Evolutionary conservation across 1,140 invertebrate genomes (phyloP).

Genomic region (Euglossa dilemma): DNA sequence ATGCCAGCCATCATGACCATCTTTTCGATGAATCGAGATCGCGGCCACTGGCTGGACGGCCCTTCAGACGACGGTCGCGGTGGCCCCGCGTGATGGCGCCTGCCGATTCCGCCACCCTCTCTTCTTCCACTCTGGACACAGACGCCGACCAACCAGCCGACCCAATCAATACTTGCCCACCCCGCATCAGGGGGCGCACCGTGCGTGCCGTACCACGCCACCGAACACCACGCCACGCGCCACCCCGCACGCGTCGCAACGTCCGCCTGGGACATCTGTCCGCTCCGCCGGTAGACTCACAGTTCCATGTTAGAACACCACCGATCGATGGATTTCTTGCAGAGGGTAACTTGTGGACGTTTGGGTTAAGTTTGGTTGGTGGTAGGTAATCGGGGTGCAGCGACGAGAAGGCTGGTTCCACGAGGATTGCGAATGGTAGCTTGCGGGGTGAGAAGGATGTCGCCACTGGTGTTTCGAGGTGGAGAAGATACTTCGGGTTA

Average conservation of each 20-base stretch:
- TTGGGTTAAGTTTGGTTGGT: background rate
- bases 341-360: background rate
- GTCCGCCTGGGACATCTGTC: slow-evolving; percentile 56
- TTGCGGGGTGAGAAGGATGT: background rate
- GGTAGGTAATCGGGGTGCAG: background rate
- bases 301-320: background rate
- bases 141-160: slow-evolving; percentile 45
- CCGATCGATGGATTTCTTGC: slow-evolving; percentile 40
- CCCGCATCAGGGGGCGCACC: slow-evolving; percentile 75
- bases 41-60: slow-evolving; percentile 73
- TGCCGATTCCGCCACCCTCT: slow-evolving; percentile 73
- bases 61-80: slow-evolving; percentile 73
- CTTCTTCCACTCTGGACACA: slow-evolving; percentile 62
- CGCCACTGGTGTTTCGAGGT: background rate
- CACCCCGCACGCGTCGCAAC: slow-evolving; percentile 48
- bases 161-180: slow-evolving; percentile 76
- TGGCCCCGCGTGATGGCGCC: slow-evolving; percentile 78
- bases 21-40: slow-evolving; percentile 77
- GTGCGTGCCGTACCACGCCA: slow-evolving; percentile 62
- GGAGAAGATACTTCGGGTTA: background rate
- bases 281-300: slow-evolving; percentile 3
- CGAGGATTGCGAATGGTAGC: too few relatives aligned
- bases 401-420: background rate
- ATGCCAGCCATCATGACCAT: slow-evolving; percentile 89
- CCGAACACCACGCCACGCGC: slow-evolving; percentile 8